Evolutionary conservation across 2,113 vertebrate genomes (phyloP).

Genomic region (Tachysurus vachellii): DNA sequence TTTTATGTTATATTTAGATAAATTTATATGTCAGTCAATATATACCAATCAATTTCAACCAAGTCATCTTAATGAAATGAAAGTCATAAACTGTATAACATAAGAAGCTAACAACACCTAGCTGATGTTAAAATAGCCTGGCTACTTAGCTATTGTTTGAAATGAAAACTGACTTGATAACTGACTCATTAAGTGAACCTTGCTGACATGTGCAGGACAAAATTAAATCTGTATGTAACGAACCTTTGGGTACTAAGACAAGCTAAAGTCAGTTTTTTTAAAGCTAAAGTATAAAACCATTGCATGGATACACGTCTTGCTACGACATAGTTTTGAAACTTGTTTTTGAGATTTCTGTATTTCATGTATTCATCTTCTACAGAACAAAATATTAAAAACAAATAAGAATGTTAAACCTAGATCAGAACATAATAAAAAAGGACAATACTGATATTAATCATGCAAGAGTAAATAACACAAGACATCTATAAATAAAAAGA

Average conservation of each 20-base stretch:
- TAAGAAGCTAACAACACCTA: neutral
- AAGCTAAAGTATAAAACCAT: neutral
- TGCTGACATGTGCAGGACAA: neutral
- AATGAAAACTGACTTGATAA: neutral
- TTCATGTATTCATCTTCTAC: neutral
- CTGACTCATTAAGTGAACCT: neutral
- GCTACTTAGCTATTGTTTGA: neutral
- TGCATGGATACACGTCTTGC: neutral
- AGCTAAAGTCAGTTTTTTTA: neutral
- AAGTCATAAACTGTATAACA: neutral
- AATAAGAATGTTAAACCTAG: neutral
- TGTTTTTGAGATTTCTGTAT: neutral
- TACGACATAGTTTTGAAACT: neutral
- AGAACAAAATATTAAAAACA: neutral
- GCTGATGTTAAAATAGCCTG: neutral
- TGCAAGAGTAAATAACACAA: neutral
- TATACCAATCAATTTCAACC: too few relatives aligned
- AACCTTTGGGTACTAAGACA: neutral
- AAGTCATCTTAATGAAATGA: neutral
- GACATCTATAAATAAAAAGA: neutral
- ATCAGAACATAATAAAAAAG: neutral
- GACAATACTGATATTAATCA: neutral
- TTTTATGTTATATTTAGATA: too few relatives aligned
- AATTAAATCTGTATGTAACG: neutral
- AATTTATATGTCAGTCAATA: too few relatives aligned